These are phyloP conservation scores for Cherax quadricarinatus DNA, from an alignment of 1,140 invertebrate genomes.

Conservation along the genomic window DNA sequence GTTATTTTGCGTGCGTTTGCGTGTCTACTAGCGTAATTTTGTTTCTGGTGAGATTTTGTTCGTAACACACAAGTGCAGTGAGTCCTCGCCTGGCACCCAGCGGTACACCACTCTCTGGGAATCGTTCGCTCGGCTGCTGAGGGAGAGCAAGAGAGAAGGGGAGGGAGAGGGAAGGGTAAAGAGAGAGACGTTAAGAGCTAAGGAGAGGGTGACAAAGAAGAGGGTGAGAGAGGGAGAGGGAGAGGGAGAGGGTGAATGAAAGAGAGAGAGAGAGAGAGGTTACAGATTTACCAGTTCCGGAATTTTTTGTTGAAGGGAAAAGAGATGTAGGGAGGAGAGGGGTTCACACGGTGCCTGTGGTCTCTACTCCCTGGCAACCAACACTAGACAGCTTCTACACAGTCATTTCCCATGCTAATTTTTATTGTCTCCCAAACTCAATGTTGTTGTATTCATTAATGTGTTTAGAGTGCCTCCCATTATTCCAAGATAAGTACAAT, in stretches of 20 bases:
- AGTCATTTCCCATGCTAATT: neutral
- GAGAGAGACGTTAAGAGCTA: too few species aligned
- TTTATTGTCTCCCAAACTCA: neutral
- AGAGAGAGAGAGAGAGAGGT: neutral
- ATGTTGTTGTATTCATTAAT: neutral
- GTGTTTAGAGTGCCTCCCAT: neutral
- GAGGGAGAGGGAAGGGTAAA: neutral
- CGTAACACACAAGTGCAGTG: too few species aligned
- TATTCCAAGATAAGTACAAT: neutral
- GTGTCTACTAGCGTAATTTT: neutral
- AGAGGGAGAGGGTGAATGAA: neutral
- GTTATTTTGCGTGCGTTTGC: neutral
- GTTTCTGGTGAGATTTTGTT: too few species aligned
- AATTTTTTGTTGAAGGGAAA: neutral
- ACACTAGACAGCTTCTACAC: neutral
- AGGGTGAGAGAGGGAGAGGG: neutral
- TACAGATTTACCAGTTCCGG: neutral
- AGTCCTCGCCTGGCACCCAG: too few species aligned
- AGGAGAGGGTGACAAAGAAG: too few species aligned
- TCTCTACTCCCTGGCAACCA: neutral
- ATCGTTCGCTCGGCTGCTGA: neutral
- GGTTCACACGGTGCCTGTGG: neutral
- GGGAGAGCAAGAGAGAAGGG: neutral
- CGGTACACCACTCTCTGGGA: too few species aligned
- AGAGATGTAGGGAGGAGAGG: neutral